These are phyloP conservation scores for Drosophila leonis DNA, from an alignment of 2,888 invertebrate genomes.

Conservation along the genomic window DNA sequence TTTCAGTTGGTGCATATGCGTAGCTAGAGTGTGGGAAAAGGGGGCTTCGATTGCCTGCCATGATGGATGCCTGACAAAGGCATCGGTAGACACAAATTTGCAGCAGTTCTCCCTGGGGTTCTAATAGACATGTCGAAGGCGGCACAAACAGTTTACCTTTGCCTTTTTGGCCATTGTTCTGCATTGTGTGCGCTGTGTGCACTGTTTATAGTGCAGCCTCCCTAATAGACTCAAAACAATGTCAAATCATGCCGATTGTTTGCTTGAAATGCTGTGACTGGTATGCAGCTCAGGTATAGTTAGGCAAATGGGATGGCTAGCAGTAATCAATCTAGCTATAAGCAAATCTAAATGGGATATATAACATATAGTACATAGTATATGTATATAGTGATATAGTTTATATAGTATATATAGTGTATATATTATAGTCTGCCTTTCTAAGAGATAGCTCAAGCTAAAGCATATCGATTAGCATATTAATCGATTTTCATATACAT, in stretches of 20 bases:
- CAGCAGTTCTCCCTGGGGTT: constrained; percentile 62
- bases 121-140: constrained; percentile 71
- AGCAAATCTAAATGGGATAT: too few relatives aligned
- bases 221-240: constrained; percentile 64
- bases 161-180: constrained; percentile 38
- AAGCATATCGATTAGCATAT: not conserved
- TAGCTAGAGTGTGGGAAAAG: constrained; percentile 58
- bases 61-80: constrained; percentile 56
- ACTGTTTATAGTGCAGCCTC: constrained; percentile 57
- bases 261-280: constrained; percentile 5
- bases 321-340: not conserved
- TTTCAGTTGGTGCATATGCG: constrained; percentile 23
- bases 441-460: not conserved
- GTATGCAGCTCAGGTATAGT: constrained; percentile 22
- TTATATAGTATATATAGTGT: not conserved
- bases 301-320: not conserved
- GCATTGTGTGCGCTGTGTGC: constrained; percentile 19
- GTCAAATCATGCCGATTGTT: constrained; percentile 52
- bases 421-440: not conserved
- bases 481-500: not conserved
- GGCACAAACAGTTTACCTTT: constrained; percentile 16
- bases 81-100: constrained; percentile 15
- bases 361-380: too few relatives aligned
- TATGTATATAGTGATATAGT: too few relatives aligned
- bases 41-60: constrained; percentile 29